Conservation (phyloP, 2,888 invertebrate genomes). For the Encarsia formosa region DNA sequence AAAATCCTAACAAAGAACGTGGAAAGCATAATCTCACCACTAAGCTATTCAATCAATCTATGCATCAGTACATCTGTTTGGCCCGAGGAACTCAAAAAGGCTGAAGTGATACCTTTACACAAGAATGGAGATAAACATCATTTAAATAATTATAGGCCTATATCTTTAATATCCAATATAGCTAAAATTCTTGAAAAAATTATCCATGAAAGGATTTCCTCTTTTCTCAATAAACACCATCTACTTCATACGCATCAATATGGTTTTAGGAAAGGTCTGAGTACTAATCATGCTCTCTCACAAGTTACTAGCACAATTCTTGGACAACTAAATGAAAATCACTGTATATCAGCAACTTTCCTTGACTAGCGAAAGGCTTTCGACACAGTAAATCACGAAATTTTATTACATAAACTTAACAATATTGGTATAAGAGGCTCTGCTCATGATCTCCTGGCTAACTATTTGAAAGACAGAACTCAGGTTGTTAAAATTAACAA, state of each 20-base stretch:
- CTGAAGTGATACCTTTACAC: not conserved
- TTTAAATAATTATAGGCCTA: not conserved
- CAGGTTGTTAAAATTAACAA: not conserved
- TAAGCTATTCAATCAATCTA: not conserved
- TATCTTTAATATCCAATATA: conserved; percentile 4
- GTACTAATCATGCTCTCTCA: not conserved
- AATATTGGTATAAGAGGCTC: not conserved
- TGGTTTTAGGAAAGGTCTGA: not conserved
- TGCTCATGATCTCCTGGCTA: not conserved
- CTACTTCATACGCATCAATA: not conserved
- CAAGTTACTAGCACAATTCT: not conserved
- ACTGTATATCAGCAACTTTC: too few species aligned
- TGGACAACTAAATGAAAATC: not conserved
- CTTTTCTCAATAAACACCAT: not conserved
- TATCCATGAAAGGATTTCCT: not conserved
- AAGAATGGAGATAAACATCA: not conserved
- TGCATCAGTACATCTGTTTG: not conserved
- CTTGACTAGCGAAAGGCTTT: too few species aligned
- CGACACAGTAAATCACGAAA: too few species aligned
- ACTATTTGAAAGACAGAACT: not conserved
- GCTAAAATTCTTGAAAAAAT: conserved; percentile 6
- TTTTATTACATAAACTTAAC: not conserved
- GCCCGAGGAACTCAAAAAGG: not conserved
- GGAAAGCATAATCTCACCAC: not conserved
- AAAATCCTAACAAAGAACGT: not conserved